A percentile compares a stretch with the other conserved stretches of the same genome.
phyloP scores from a whole-genome alignment of 2,113 vertebrate species.

The Recurvirostra avosetta region DNA sequence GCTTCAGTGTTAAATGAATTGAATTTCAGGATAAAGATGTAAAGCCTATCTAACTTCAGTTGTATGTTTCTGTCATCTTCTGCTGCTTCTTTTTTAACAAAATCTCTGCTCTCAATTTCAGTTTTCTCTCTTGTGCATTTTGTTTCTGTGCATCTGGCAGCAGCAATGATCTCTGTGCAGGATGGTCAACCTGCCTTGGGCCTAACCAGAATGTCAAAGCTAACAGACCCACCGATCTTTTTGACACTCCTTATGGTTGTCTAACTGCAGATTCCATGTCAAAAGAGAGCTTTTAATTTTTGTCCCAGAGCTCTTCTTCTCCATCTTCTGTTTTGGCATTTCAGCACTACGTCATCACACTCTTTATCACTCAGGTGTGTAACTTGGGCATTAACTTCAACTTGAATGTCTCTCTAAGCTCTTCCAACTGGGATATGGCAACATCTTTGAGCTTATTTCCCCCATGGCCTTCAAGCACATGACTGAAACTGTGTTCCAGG shows the following conservation, averaged over 20 bases:
- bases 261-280: not conserved
- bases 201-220: not conserved
- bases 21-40: not conserved
- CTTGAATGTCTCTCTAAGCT: not conserved
- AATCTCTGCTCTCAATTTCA: not conserved
- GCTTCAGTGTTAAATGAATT: fast-evolving
- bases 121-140: not conserved
- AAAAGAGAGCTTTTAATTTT: not conserved
- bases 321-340: not conserved
- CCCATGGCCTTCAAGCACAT: not conserved
- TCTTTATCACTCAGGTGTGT: not conserved
- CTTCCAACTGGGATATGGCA: not conserved
- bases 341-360: not conserved
- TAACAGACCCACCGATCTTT: not conserved
- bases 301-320: not conserved
- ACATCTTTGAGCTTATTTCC: not conserved
- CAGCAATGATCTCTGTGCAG: not conserved
- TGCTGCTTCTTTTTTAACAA: not conserved
- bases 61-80: not conserved
- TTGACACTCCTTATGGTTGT: not conserved
- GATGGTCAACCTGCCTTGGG: not conserved
- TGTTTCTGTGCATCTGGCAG: not conserved
- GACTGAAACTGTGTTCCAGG: not conserved
- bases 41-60: not conserved
- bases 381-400: not conserved